Evolutionary conservation across 2,113 vertebrate species (phyloP), one percentile per base, ranked within the genome.

Genomic region (Oncorhynchus tshawytscha): DNA sequence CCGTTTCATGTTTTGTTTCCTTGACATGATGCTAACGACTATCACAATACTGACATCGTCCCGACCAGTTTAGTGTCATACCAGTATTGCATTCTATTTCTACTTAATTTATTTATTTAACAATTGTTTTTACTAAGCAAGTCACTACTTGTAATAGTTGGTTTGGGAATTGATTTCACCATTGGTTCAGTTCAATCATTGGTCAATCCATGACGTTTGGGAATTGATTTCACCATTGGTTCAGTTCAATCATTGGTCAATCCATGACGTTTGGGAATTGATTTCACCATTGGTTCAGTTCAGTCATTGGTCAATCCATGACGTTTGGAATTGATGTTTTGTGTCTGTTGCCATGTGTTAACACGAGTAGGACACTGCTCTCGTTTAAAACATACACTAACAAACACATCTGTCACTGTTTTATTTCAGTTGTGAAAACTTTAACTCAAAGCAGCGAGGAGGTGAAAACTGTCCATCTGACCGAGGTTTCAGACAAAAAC

Each of bases 371-470:
- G 54, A 57, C 54, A 57, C 16, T 0, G 18, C 15, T 57, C 57
- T 4, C 64, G 49, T 24, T 24, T 1, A 1, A 59, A 4, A 29
- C 24, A 64, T 12, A 71, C 27, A 39, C 3, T 49, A 4, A 29
- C 24, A 64, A 45, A 71, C 27, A 39, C 3, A 54, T 6, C 22
- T 22, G 8, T 34, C 57, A 54, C 18, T 82, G 34, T 78, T 89
- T 39, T 74, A 2, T 82, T 82, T 39, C 76, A 90, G 91, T 89
- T 76, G 78, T 90, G 78, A 88, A 88, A 84, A 82, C 78, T 82
- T 85, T 90, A 64, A 82, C 31, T 78, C 85, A 83, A 39, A 13
- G 82, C 75, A 84, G 79, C 9, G 11, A 45, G 9, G 39, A 45
- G 9, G 39, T 18, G 51, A 54, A 54, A 18, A 4, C 15, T 54